Percentiles rank a stretch among this genome's conserved stretches.
These are phyloP conservation scores for Melanocharis versteri DNA, from an alignment of 2,113 vertebrate genomes.

Conservation along the genomic window DNA sequence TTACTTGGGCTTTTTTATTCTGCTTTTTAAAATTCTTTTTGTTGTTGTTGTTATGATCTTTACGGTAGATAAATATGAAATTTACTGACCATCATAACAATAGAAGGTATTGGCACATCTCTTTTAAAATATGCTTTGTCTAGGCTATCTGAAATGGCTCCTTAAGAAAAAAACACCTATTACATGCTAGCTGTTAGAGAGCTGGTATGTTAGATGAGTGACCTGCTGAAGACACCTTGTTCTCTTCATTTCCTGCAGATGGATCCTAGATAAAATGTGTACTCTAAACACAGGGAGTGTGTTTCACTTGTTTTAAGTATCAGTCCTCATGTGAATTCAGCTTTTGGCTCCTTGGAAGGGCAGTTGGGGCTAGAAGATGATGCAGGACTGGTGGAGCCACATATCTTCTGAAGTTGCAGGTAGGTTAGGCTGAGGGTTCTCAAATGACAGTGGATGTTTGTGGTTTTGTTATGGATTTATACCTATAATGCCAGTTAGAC, in stretches of 20 bases:
- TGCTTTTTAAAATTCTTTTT: neutral
- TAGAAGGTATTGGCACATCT: neutral
- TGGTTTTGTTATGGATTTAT: neutral
- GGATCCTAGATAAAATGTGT: neutral
- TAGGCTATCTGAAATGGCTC: neutral
- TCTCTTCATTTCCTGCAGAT: neutral
- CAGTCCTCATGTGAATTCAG: rapidly evolving
- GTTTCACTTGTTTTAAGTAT: neutral
- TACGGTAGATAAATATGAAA: neutral
- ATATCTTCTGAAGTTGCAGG: neutral
- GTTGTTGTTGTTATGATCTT: neutral
- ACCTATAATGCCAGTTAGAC: neutral
- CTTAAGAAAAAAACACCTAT: neutral
- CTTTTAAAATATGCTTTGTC: neutral
- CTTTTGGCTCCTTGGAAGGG: neutral
- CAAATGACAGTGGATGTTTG: neutral
- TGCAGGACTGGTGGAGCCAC: neutral
- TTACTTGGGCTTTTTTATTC: neutral
- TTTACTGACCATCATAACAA: neutral
- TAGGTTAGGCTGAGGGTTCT: neutral
- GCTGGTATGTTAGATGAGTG: neutral
- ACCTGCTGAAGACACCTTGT: neutral
- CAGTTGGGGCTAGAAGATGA: neutral
- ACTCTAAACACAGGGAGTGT: neutral
- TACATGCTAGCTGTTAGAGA: neutral